Base-by-base conservation (phyloP, 2,113 vertebrate genomes). In the Leptobrachium leishanense region DNA sequence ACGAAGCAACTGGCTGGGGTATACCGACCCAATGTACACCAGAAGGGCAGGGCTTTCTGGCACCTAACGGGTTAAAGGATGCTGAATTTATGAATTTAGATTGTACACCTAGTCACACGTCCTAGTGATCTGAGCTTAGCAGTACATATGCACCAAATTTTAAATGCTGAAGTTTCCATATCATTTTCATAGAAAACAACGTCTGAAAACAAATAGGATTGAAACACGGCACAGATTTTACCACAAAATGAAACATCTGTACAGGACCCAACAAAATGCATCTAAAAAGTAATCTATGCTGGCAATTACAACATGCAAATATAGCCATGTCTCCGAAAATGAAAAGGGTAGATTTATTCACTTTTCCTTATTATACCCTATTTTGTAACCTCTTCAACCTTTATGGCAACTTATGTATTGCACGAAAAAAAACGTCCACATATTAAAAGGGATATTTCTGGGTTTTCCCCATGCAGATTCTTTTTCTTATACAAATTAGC, bases 281-380 rank as follows among this genome's bases (percentile, higher is more conserved):
- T 93, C 95, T 96, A 96, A 97, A 66, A 95, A 94, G 94, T 92
- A 90, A 95, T 90, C 95, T 97, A 97, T 94, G 95, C 92, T 94
- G 95, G 91, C 93, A 91, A 92, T 95, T 92, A 95, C 90, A 94
- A 96, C 97, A 98, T 96, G 96, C 96, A 96, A 97, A 95, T 91
- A 91, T 93, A 89, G 87, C 89, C 83, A 87, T 91, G 92, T 90
- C 90, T 91, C 83, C 93, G 92, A 92, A 92, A 93, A 94, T 93
- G 91, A 92, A 94, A 90, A 88, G 86, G 95, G 93, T 85, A 92
- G 5, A 43, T n/a, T 43, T 43, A 44, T 15, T 43, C 11, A 43
- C 5, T 68, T 13, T 39, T 68, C 13, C 90, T 89, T 87, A 94
- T 55, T 54, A 9, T 46, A 94, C 88, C 93, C 90, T 89, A 75